A percentile compares a stretch with the other conserved stretches of the same genome.
Evolutionary conservation across 2,888 invertebrate species (phyloP).

Genomic region (Mythimna lalbum): DNA sequence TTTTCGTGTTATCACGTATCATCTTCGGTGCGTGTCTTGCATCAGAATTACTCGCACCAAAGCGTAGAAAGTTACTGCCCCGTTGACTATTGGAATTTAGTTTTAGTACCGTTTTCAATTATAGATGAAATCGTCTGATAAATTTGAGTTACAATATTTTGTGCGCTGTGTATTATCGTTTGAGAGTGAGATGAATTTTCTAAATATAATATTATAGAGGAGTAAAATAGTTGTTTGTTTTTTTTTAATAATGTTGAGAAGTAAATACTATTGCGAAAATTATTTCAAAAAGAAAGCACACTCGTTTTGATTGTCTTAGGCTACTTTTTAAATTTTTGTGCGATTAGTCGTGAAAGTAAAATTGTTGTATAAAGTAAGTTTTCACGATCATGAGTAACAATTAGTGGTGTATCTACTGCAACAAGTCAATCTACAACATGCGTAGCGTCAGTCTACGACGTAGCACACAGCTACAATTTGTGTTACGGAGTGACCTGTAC

Average conservation of each 20-base stretch:
- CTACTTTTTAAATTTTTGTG: not conserved
- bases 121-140: constrained; percentile 63
- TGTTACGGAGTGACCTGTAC: not conserved
- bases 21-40: constrained; percentile 87
- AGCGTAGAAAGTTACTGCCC: constrained; percentile 78
- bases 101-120: constrained; percentile 68
- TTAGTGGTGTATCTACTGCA: too few relatives aligned
- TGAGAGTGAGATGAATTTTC: constrained; percentile 9
- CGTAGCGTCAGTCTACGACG: constrained; percentile 34
- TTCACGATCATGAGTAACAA: too few relatives aligned
- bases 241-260: not conserved
- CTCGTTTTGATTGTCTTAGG: not conserved
- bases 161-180: constrained; percentile 32
- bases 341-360: too few relatives aligned
- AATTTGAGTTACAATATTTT: constrained; percentile 66
- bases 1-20: constrained; percentile 91
- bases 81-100: constrained; percentile 76
- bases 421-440: not conserved
- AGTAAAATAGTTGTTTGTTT: not conserved
- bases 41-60: constrained; percentile 71
- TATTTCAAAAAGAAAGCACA: not conserved
- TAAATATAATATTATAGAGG: not conserved
- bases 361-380: constrained; percentile 2
- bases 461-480: constrained; percentile 20
- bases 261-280: not conserved